Base-by-base conservation (phyloP, 2,888 invertebrate genomes). In the Anorthoa munda region DNA sequence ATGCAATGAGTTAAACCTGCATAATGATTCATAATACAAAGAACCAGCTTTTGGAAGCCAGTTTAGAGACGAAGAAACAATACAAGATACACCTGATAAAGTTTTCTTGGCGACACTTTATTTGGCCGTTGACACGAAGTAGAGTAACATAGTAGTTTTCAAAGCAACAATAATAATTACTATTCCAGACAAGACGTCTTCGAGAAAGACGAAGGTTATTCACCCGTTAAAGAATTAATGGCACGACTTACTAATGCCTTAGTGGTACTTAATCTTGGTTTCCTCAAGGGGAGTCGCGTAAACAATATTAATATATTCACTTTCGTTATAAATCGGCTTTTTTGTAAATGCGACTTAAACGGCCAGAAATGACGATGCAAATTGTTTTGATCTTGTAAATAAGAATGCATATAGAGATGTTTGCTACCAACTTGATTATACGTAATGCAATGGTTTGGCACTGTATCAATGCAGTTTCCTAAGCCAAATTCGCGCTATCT, bases 211-310 rank as follows among this genome's bases (percentile, higher is more conserved):
- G 87, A 90, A 92, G 95, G 94, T 93, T 91, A 89, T 95, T 95
- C 94, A 95, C 95, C 95, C 90, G 88, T 91, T 90, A 88, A 90
- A 90, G 93, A 94, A 94, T 93, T 94, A 95, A 95, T 94, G 92
- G 93, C 90, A 84, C 85, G 91, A 90, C 90, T 91, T 89, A 87
- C 89, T 92, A 92, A 91, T 91, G 90, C 92, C 89, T 93, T 90
- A 89, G 87, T 89, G 89, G 90, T 90, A 89, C 91, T 94, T 91
- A 91, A 92, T 92, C 91, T 92, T 89, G 86, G 90, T 92, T 92
- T 90, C 90, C 90, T 87, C 86, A 83, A 86, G 86, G 84, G 81
- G 85, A 81, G 82, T 86, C 87, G 82, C 90, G 90, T 90, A 88
- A 91, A 92, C 90, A 89, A 89, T 87, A 88, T 85, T 86, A 88